A percentile compares a stretch with the other conserved stretches of the same genome.
phyloP scores from a whole-genome alignment of 2,113 vertebrate species.

The Henicopernis longicauda region DNA sequence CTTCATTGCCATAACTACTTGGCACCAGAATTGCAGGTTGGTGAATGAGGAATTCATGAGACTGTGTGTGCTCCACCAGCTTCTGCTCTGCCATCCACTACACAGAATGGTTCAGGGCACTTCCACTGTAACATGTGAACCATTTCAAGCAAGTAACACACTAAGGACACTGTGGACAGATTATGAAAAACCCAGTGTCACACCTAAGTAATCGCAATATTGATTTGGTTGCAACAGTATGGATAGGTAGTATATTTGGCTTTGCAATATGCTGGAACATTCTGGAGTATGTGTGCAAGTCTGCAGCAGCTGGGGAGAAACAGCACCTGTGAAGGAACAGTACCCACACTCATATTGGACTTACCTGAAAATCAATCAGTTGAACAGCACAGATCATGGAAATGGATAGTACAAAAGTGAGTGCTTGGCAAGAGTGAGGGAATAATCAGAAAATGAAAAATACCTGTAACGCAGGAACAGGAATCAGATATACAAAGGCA shows the following conservation, averaged over 20 bases:
- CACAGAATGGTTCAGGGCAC: fast-evolving
- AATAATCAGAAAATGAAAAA: background rate
- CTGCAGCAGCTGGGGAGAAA: background rate
- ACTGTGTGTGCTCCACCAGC: background rate
- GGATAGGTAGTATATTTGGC: background rate
- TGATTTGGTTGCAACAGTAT: background rate
- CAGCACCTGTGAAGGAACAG: background rate
- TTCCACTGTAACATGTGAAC: fast-evolving
- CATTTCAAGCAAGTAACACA: background rate
- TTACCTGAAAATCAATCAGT: background rate
- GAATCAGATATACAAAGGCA: background rate
- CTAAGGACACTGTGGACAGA: background rate
- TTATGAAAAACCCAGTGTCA: background rate
- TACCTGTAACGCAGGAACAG: background rate
- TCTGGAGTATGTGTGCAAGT: background rate
- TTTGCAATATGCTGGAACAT: background rate
- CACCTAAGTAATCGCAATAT: background rate
- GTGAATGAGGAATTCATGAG: background rate
- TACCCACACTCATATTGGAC: background rate
- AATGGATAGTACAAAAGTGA: background rate
- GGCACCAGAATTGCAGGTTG: background rate
- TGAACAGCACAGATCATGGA: background rate
- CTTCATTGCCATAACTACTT: background rate
- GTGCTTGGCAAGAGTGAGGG: background rate
- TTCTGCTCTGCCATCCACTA: background rate